Conservation (phyloP, 2,888 invertebrate genomes). For the Phortica okadai region DNA sequence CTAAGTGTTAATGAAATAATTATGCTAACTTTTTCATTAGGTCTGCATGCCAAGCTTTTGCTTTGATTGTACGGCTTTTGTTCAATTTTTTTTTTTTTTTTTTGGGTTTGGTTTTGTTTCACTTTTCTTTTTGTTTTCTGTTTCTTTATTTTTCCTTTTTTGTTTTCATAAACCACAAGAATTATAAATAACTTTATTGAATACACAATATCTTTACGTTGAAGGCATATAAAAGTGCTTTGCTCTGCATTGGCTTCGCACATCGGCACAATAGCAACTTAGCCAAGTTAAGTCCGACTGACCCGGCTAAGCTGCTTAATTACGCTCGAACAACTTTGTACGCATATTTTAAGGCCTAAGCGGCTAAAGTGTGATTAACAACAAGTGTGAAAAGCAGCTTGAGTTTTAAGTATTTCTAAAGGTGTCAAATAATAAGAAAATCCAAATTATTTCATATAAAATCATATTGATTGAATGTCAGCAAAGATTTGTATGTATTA, state of each 20-base stretch:
- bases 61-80: not conserved
- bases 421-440: no score
- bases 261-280: constrained; percentile 53
- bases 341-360: constrained; percentile 57
- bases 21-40: constrained; percentile 62
- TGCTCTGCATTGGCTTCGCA: constrained; percentile 56
- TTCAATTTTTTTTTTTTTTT: constrained; percentile 4
- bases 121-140: not conserved
- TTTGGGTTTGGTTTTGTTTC: not conserved
- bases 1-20: constrained; percentile 73
- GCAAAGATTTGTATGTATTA: not conserved
- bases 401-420: constrained; percentile 30
- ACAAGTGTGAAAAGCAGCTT: constrained; percentile 70
- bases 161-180: no score
- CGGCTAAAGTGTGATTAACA: constrained; percentile 69
- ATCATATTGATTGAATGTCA: not conserved
- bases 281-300: constrained; percentile 50
- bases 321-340: constrained; percentile 50
- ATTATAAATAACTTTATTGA: no score
- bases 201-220: not conserved
- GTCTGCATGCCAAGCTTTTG: not conserved
- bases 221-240: not conserved
- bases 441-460: not conserved
- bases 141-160: no score
- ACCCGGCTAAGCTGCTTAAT: constrained; percentile 69